Base-by-base conservation (phyloP, 1,140 invertebrate species). In the Ceratosolen fusciceps region DNA sequence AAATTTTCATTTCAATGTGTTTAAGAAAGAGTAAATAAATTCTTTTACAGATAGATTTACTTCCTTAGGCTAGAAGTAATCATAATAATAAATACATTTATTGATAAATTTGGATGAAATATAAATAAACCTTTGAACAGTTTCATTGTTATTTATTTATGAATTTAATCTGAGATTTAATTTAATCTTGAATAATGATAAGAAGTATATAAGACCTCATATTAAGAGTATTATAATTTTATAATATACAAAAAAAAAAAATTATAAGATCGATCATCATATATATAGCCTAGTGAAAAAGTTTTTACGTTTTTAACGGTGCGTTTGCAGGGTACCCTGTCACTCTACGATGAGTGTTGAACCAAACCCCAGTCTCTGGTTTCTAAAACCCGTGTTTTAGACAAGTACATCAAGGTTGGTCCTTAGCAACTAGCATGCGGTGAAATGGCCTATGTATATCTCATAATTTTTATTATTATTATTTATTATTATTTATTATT, bases 361-460 rank as follows among this genome's bases (percentile, higher is more conserved):
- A 88, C 85, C 26, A 84, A 88, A 84, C 85, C 83, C 86, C 87
- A 89, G 87, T 89, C 88, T 90, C 88, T 90, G 89, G 89, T 90
- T 90, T 88, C 87, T 90, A 89, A 89, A 90, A 88, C 85, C 87
- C 87, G 86, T 89, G 88, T 90, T 90, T 89, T 89, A 89, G 88
- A 88, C 88, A 90, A 90, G 88, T 87, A 83, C 86, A 88, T 89
- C 87, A 90, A 90, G 83, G 89, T 88, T 90, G 89, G 89, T 88
- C 89, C 89, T 88, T 90, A 90, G 88, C 86, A 90, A 90, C 85
- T 90, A 90, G 89, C 89, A 90, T 90, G 89, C 85, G 87, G 89
- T 89, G 88, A 90, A 85, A 87, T 90, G 87, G 88, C 88, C 88
- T 90, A 88, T 88, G 84, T 88, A 85, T 87, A 86, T 88, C 83